phyloP scores from a whole-genome alignment of 2,888 invertebrate species.

The Smittia sp. region DNA sequence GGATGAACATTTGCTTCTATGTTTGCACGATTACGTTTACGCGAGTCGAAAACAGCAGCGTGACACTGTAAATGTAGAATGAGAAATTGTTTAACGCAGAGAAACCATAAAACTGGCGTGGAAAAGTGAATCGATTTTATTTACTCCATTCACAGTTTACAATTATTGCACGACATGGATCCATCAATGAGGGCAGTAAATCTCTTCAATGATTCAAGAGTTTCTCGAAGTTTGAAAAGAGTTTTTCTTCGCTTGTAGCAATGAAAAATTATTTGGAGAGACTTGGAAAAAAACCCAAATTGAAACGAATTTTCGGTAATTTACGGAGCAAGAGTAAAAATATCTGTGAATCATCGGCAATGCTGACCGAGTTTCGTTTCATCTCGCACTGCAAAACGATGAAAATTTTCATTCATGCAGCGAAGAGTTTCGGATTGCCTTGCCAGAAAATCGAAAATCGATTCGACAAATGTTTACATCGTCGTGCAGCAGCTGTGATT shows the following conservation, averaged over 20 bases:
- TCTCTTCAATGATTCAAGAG: background rate
- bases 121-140: constrained; percentile 13
- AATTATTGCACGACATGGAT: background rate
- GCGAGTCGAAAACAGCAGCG: too few species aligned
- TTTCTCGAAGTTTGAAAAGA: too few species aligned
- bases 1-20: too few species aligned
- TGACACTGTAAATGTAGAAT: background rate
- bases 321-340: background rate
- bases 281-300: background rate
- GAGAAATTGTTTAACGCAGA: too few species aligned
- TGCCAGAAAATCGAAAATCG: background rate
- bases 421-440: background rate
- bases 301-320: background rate
- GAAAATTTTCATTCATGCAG: background rate
- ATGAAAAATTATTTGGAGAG: too few species aligned
- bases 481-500: constrained; percentile 14
- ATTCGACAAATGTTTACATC: background rate
- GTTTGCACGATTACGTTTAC: too few species aligned
- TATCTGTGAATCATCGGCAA: background rate
- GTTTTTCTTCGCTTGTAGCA: too few species aligned
- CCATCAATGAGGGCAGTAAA: constrained; percentile 13
- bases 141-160: constrained; percentile 18
- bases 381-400: background rate
- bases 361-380: constrained; percentile 13
- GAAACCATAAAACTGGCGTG: too few species aligned